Evolutionary conservation across 2,888 invertebrate genomes (phyloP).

Genomic region (Antitype chi): DNA sequence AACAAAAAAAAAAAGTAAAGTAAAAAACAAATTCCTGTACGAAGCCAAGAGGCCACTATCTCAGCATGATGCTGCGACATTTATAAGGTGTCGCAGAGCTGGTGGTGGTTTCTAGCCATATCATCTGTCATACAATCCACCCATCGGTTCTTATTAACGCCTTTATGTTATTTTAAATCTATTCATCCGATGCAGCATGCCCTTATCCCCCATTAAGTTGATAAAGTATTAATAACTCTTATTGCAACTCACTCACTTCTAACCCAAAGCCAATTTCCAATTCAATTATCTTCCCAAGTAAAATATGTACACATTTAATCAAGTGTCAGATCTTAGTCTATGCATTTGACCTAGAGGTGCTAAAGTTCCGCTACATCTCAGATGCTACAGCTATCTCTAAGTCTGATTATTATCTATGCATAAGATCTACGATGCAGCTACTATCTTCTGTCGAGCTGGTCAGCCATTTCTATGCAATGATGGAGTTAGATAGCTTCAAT

Average conservation of each 20-base stretch:
- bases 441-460: constrained; percentile 16
- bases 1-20: too few relatives aligned
- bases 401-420: constrained; percentile 23
- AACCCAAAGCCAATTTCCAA: constrained; percentile 2
- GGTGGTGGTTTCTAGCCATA: too few relatives aligned
- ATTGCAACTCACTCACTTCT: constrained; percentile 2
- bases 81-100: too few relatives aligned
- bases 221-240: background rate
- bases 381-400: constrained; percentile 14
- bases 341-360: constrained; percentile 54
- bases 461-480: constrained; percentile 35
- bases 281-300: constrained; percentile 38
- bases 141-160: background rate
- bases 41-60: too few relatives aligned
- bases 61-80: too few relatives aligned
- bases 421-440: constrained; percentile 21
- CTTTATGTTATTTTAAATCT: background rate
- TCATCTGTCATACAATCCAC: background rate
- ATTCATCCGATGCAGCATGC: background rate
- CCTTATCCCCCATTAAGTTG: background rate
- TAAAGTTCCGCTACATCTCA: constrained; percentile 47
- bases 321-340: constrained; percentile 44
- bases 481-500: constrained; percentile 23
- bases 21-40: too few relatives aligned
- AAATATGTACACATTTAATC: constrained; percentile 39